Base-by-base conservation (phyloP, 30 jellyfish, hydroid and myxozoan species). In the Calvadosia cruxmelitensis region DNA sequence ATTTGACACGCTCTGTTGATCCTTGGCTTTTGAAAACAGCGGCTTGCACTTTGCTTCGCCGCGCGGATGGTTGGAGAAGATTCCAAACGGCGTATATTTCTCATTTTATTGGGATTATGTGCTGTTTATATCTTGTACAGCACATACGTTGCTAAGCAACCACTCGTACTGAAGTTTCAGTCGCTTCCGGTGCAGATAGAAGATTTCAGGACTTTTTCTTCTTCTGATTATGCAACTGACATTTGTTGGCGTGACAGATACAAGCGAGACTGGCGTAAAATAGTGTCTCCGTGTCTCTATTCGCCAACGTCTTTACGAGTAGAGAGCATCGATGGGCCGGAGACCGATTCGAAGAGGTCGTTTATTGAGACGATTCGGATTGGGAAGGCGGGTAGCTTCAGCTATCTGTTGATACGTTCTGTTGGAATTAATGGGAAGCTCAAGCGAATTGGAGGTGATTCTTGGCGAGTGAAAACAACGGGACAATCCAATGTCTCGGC, bases 391-490 rank as follows among this genome's bases (percentile, higher is more conserved):
- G 92, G 84, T 16, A 81, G 71, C 63, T 32, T 61, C 20, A 50
- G 78, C 16, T 29, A 72, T 30, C 27, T 79, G n/a, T 29, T 50
- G 0, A 70, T 79, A 3, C 33, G 28, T 16, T 57, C 83, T 2
- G 27, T 33, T 23, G 26, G 69, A 0, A 79, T 42, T 20, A 3
- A 50, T 32, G 92, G 92, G 1, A 13, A 34, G 13, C 30, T 27
- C 0, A 79, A 79, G 49, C 63, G 62, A 5, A 36, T 68, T 68
- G 73, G 74, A 2, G 73, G 94, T 7, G 94, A 82, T 34, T 69
- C 80, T 7, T 82, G 87, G 88, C 53, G 94, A 53, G 84, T 82
- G 0, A 68, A 68, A 67, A 67, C 74, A 10, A 68, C 66, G 27
- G 94, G 94, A 26, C 68, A 84, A 10, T 70, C 94, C 3, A 36